Evolutionary conservation across 2,797 vertebrate genomes (phyloP).

Genomic region (Gobio occitaniae): DNA sequence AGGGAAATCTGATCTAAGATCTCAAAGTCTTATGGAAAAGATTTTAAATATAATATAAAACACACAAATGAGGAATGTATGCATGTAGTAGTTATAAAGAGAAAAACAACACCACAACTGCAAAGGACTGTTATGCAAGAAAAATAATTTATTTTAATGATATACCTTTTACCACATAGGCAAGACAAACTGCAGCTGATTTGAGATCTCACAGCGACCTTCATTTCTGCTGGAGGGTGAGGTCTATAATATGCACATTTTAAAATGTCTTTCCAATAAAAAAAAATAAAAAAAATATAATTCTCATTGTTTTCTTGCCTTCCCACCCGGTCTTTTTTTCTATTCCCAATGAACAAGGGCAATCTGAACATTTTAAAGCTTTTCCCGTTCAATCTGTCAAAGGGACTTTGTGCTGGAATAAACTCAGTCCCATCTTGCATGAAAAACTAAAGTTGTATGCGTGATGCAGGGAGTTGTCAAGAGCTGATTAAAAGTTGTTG

Average conservation of each 20-base stretch:
- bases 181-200: constrained; percentile 70
- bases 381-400: constrained; percentile 53
- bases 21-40: background rate
- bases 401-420: constrained; percentile 54
- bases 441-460: constrained; percentile 47
- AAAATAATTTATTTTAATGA: constrained; percentile 88
- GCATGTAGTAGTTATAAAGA: background rate
- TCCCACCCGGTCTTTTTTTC: constrained; percentile 55
- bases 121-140: constrained; percentile 75
- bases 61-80: background rate
- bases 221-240: constrained; percentile 68
- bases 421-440: constrained; percentile 43
- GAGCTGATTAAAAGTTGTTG: constrained; percentile 44
- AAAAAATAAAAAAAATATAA: constrained; percentile 83
- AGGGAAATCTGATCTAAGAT: background rate
- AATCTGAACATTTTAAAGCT: constrained; percentile 63
- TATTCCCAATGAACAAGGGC: constrained; percentile 42
- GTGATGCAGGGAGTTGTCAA: constrained; percentile 49
- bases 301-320: constrained; percentile 73
- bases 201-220: constrained; percentile 72
- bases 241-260: constrained; percentile 72
- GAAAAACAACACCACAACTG: constrained; percentile 13
- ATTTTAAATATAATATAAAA: constrained; percentile 17
- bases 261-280: constrained; percentile 76
- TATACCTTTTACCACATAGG: constrained; percentile 81